These are phyloP conservation scores for Mareca penelope DNA, from an alignment of 2,797 vertebrate species.

Conservation along the genomic window DNA sequence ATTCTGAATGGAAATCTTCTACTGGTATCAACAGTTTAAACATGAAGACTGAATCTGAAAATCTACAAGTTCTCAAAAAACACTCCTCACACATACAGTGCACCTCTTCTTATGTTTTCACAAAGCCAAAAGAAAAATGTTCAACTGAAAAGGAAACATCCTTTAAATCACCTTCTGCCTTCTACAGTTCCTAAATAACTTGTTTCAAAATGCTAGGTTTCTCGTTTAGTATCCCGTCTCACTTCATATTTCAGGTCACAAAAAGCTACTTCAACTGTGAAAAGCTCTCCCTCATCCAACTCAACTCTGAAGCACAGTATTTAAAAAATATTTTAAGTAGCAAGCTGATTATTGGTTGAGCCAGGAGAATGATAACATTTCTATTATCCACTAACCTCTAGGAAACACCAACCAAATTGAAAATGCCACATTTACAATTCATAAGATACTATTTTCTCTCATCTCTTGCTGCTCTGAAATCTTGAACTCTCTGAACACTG, in stretches of 20 bases:
- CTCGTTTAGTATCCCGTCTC: not conserved
- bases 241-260: slow-evolving; percentile 43
- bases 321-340: slow-evolving; percentile 1
- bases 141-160: not conserved
- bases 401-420: slow-evolving; percentile 9
- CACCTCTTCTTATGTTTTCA: not conserved
- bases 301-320: not conserved
- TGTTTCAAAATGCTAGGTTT: not conserved
- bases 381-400: not conserved
- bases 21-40: not conserved
- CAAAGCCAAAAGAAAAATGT: not conserved
- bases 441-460: slow-evolving; percentile 51
- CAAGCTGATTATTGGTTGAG: not conserved
- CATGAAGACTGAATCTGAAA: not conserved
- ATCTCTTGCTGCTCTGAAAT: slow-evolving; percentile 10
- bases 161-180: not conserved
- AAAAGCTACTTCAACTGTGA: slow-evolving; percentile 15
- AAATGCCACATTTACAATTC: slow-evolving; percentile 36
- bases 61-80: not conserved
- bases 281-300: slow-evolving; percentile 13
- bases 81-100: not conserved
- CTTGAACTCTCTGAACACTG: not conserved
- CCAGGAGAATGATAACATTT: not conserved
- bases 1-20: not conserved
- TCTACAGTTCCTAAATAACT: not conserved